Conservation (phyloP, 2,797 vertebrate species). For the Acanthurus lineatus region DNA sequence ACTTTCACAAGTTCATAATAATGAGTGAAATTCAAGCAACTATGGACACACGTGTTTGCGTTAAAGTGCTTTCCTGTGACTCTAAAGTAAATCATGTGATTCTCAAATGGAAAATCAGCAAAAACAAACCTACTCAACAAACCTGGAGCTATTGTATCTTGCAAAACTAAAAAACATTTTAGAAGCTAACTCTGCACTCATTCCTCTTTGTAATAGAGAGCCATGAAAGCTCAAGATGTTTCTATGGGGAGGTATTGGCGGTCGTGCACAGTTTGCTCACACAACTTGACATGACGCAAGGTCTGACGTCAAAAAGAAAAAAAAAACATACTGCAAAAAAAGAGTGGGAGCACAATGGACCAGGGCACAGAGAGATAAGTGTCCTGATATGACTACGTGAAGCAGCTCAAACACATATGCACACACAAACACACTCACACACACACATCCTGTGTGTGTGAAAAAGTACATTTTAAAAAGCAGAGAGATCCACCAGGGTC, state of each 20-base stretch:
- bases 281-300: constrained; percentile 51
- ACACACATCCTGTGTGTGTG: background rate
- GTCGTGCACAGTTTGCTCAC: constrained; percentile 55
- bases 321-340: constrained; percentile 5
- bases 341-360: constrained; percentile 46
- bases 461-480: constrained; percentile 54
- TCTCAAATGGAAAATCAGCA: constrained; percentile 37
- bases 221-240: constrained; percentile 33
- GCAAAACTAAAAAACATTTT: constrained; percentile 38
- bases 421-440: background rate
- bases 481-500: constrained; percentile 76
- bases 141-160: constrained; percentile 15
- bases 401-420: constrained; percentile 34
- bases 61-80: constrained; percentile 85
- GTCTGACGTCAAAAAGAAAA: constrained; percentile 50
- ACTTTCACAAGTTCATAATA: constrained; percentile 68
- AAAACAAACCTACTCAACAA: constrained; percentile 21
- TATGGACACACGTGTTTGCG: constrained; percentile 45
- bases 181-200: constrained; percentile 4
- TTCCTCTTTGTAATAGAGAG: constrained; percentile 28
- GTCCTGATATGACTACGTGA: constrained; percentile 38
- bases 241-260: constrained; percentile 52
- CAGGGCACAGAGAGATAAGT: constrained; percentile 48
- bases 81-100: constrained; percentile 66
- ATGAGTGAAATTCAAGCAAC: constrained; percentile 71